Evolutionary conservation across 2,113 vertebrate genomes (phyloP).

Genomic region (Campylomormyrus tamandua): DNA sequence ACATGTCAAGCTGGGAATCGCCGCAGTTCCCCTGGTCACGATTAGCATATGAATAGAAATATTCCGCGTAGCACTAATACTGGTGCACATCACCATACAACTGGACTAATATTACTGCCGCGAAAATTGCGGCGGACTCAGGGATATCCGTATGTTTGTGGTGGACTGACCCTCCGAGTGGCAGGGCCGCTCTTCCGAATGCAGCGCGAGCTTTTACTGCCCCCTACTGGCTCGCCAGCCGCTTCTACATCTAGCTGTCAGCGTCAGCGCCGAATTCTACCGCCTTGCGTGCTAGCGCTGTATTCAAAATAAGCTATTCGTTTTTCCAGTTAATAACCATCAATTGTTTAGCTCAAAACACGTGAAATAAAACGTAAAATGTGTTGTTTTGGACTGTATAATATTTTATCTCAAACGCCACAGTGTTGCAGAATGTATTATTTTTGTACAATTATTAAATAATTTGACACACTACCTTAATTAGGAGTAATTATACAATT

Average conservation of each 20-base stretch:
- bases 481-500: not conserved
- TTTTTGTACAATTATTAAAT: not conserved
- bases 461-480: not conserved
- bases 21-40: not conserved
- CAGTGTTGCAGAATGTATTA: not conserved
- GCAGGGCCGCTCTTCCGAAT: not conserved
- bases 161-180: not conserved
- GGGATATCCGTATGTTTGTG: not conserved
- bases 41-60: not conserved
- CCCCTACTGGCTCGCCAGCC: not conserved
- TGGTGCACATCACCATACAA: not conserved
- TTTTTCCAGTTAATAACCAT: not conserved
- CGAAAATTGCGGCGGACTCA: not conserved
- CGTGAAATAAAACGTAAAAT: not conserved
- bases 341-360: not conserved
- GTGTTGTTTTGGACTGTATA: not conserved
- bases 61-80: not conserved
- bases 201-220: slow-evolving; percentile 12
- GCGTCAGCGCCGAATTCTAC: not conserved
- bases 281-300: not conserved
- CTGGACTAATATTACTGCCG: not conserved
- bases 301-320: not conserved
- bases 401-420: not conserved
- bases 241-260: not conserved
- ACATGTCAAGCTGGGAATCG: not conserved